A percentile compares a stretch with the other conserved stretches of the same genome.
These are phyloP conservation scores for Eudasyphora cyanicolor DNA, from an alignment of 2,888 invertebrate species.

Conservation along the genomic window DNA sequence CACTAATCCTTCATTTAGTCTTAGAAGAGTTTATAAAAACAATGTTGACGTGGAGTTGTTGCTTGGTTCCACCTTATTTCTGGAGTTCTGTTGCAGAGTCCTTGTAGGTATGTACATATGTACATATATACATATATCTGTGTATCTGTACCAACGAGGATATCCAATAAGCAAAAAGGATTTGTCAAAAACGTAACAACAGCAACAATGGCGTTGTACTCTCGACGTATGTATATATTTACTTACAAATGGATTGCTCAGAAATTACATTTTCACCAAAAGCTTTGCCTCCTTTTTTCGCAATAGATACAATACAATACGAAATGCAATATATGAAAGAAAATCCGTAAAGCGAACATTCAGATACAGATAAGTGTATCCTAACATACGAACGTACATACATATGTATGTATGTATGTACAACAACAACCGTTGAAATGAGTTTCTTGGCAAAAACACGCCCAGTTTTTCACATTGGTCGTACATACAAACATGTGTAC, in stretches of 20 bases:
- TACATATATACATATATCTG: too few relatives aligned
- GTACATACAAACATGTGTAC: too few relatives aligned
- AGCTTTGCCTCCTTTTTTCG: conserved; percentile 39
- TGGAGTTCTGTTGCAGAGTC: not conserved
- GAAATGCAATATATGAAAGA: conserved; percentile 41
- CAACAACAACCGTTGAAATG: not conserved
- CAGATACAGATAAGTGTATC: conserved; percentile 12
- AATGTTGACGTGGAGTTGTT: not conserved
- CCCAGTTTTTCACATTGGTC: conserved; percentile 64
- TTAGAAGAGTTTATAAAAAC: not conserved
- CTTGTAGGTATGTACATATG: not conserved
- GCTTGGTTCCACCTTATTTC: not conserved
- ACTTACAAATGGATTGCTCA: not conserved
- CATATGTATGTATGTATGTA: not conserved
- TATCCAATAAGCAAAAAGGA: conserved; percentile 65
- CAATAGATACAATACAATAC: conserved; percentile 38
- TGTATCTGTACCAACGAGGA: not conserved
- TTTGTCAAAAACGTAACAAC: conserved; percentile 50
- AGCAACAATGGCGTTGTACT: conserved; percentile 41
- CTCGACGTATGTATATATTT: not conserved
- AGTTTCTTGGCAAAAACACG: conserved; percentile 55
- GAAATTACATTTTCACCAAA: conserved; percentile 31
- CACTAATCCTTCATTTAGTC: not conserved
- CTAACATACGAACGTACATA: conserved; percentile 20
- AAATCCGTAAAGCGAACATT: not conserved